Percentiles rank a stretch among this genome's conserved stretches.
Evolutionary conservation across 1,140 invertebrate genomes (phyloP).

Genomic region (Mamestra configurata): DNA sequence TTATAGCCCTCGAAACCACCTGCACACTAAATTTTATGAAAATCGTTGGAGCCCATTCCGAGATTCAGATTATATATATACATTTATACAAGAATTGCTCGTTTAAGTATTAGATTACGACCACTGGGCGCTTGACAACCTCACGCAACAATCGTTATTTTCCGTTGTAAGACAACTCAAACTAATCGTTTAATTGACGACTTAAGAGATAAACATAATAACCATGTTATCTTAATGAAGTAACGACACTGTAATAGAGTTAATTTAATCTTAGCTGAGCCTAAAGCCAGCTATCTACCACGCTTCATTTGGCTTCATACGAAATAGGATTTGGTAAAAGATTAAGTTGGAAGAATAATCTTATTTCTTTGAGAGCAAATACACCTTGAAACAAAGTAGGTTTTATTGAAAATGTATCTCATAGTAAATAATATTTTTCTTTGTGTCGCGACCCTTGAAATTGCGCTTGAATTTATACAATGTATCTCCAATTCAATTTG

Average conservation of each 20-base stretch:
- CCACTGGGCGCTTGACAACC: background rate
- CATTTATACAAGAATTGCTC: background rate
- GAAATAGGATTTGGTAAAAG: background rate
- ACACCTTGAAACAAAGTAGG: conserved; percentile 15
- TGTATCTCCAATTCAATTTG: conserved; percentile 23
- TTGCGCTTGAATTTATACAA: conserved; percentile 7
- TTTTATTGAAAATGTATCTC: conserved; percentile 12
- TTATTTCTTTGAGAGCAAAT: background rate
- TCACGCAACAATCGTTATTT: conserved; percentile 7
- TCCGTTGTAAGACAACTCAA: background rate
- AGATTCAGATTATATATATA: too few species aligned
- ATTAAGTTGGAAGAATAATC: background rate
- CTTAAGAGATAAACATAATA: conserved; percentile 37
- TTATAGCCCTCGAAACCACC: too few species aligned
- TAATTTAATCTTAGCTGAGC: conserved; percentile 3
- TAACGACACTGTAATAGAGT: conserved; percentile 21
- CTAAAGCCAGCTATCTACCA: conserved; percentile 1
- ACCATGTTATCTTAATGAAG: conserved; percentile 27
- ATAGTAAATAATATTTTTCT: conserved; percentile 11
- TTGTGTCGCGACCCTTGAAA: conserved; percentile 16
- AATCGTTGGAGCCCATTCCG: too few species aligned
- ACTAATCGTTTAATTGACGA: background rate
- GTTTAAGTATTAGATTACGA: too few species aligned
- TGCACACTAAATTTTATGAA: too few species aligned
- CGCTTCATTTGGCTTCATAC: background rate